Conservation (phyloP, 2,113 vertebrate genomes). For the Sander lucioperca region DNA sequence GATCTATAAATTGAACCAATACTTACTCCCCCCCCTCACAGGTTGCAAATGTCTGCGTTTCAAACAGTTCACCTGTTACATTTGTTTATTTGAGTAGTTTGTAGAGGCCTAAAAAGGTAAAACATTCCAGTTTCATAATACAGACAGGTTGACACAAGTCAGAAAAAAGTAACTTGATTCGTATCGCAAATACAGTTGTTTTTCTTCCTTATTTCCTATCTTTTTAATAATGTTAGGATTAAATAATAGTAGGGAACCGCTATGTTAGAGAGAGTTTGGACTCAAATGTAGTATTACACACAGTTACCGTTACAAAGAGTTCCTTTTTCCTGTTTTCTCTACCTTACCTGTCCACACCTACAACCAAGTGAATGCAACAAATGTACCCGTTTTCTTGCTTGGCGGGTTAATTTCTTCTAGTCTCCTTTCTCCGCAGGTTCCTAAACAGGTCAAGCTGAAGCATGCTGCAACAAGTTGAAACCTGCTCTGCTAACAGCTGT, state of each 20-base stretch:
- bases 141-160: too few relatives aligned
- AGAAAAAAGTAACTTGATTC: background rate
- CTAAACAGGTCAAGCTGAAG: slow-evolving; percentile 36
- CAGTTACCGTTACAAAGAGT: background rate
- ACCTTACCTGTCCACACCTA: background rate
- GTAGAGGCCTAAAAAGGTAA: background rate
- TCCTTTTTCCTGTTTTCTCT: background rate
- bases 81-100: too few relatives aligned
- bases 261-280: background rate
- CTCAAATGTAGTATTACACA: background rate
- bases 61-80: background rate
- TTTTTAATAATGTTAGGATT: background rate
- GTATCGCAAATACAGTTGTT: background rate
- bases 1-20: background rate
- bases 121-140: background rate
- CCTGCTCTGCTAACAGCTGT: slow-evolving; percentile 7
- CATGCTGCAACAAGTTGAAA: slow-evolving; percentile 41
- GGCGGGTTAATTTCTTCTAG: background rate
- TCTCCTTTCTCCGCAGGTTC: background rate
- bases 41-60: background rate
- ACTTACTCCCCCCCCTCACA: background rate
- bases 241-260: background rate
- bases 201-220: background rate
- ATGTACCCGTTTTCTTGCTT: background rate
- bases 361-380: background rate